Base-by-base conservation (phyloP, 2,888 invertebrate species). In the Gastracanthus pulcherrimus region DNA sequence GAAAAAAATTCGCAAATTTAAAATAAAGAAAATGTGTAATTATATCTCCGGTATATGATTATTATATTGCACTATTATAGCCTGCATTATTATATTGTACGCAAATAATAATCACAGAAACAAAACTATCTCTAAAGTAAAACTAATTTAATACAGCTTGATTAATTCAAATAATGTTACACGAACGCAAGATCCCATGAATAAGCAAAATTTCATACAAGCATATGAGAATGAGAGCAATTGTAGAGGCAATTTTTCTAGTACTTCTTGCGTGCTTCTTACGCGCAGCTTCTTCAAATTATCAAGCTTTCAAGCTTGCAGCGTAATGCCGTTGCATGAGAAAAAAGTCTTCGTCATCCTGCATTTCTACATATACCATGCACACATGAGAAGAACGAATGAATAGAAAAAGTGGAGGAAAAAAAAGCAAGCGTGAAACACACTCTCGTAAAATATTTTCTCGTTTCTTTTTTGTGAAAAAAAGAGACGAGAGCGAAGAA, bases 251-350 rank as follows among this genome's bases (percentile, higher is more conserved):
- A 55, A 55, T 55, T 55, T 55, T 55, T 55, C 11, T 11, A 23
- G 41, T 13, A 13, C n/a, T 23, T 23, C n/a, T 16, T 31, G 3
- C 16, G n/a, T 3, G 16, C 16, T 29, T n/a, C n/a, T 29, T 31
- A 9, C 13, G 11, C 41, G 19, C 3, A 64, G 23, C 41, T 36
- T 26, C 11, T 26, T 23, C 41, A 66, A 34, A 41, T 66, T 66
- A 66, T 66, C 38, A 67, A 45, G 67, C 45, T 67, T 48, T 67
- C 45, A 67, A 67, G 67, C 67, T 41, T 7, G 67, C 67, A 29
- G 29, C 26, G 29, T 67, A 67, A 48, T 29, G 16, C 26, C n/a
- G 41, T 66, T 45, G 16, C 16, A 55, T 23, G 23, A 45, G 29
- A 29, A 67, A 31, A 67, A 66, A 41, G 31, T 7, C 45, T 26